Evolutionary conservation across 2,888 invertebrate genomes (phyloP).

Genomic region (Campopleginae sp.): DNA sequence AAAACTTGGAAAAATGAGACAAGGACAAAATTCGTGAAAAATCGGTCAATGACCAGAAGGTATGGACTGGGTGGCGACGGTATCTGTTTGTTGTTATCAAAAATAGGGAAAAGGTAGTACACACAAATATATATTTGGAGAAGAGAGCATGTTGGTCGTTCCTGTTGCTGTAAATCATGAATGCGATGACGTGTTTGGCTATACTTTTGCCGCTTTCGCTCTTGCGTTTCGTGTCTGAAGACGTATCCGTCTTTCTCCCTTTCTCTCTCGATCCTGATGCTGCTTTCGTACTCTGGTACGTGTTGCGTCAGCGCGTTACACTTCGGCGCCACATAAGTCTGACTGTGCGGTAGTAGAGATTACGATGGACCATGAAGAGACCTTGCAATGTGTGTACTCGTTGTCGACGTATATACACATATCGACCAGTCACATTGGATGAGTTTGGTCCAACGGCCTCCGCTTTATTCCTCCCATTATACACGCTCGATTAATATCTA

Average conservation of each 20-base stretch:
- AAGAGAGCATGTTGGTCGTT: conserved; percentile 52
- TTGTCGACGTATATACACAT: conserved; percentile 7
- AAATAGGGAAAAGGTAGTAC: conserved; percentile 48
- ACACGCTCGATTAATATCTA: conserved; percentile 49
- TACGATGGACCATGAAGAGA: conserved; percentile 50
- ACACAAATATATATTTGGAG: conserved; percentile 7
- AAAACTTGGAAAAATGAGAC: background rate
- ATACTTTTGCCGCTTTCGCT: conserved; percentile 64
- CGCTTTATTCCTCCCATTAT: conserved; percentile 62
- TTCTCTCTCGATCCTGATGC: conserved; percentile 24
- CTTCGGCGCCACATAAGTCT: conserved; percentile 80
- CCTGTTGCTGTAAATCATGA: conserved; percentile 67
- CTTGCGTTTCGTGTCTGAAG: conserved; percentile 67
- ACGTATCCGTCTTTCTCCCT: conserved; percentile 71
- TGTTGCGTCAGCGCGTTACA: conserved; percentile 80
- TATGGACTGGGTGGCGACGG: conserved; percentile 24
- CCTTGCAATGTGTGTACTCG: conserved; percentile 25
- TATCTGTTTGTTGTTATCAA: conserved; percentile 64
- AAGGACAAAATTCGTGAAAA: conserved; percentile 17
- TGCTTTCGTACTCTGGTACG: conserved; percentile 67
- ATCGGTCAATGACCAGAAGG: conserved; percentile 21
- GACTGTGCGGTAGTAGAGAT: conserved; percentile 56
- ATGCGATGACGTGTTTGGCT: conserved; percentile 66
- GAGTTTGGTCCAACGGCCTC: conserved; percentile 45
- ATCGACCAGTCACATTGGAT: conserved; percentile 18